Percentiles rank a stretch among this genome's conserved stretches.
phyloP scores from a whole-genome alignment of 1,140 invertebrate species.

The Listronotus oregonensis region DNA sequence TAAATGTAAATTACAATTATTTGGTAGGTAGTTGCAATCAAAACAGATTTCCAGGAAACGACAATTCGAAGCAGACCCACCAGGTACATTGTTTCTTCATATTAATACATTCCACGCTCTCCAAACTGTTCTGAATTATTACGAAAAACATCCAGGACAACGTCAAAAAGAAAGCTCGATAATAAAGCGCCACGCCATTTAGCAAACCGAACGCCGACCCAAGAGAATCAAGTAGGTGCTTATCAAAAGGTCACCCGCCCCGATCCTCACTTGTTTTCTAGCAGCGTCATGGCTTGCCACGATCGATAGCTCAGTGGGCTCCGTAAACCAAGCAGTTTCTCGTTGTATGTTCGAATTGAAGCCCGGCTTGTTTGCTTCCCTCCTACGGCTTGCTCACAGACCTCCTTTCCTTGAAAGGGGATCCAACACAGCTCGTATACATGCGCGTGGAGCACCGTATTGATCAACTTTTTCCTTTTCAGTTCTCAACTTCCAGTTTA shows the following conservation, averaged over 20 bases:
- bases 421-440: slow-evolving; percentile 31
- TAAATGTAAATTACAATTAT: no score
- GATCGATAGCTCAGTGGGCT: slow-evolving; percentile 33
- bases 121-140: background rate
- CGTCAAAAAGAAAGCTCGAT: slow-evolving; percentile 14
- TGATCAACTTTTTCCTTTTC: slow-evolving; percentile 29
- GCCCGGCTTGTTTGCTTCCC: background rate
- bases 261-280: slow-evolving; percentile 32
- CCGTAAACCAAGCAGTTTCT: slow-evolving; percentile 21
- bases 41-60: background rate
- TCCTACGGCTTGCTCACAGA: slow-evolving; percentile 13
- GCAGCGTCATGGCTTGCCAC: slow-evolving; percentile 19
- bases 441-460: slow-evolving; percentile 33
- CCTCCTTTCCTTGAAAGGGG: slow-evolving; percentile 34
- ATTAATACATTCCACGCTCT: background rate
- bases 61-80: background rate
- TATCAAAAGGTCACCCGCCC: slow-evolving; percentile 35
- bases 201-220: slow-evolving; percentile 29
- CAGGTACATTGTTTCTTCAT: slow-evolving; percentile 1
- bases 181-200: slow-evolving; percentile 24
- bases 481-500: slow-evolving; percentile 25
- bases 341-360: slow-evolving; percentile 3
- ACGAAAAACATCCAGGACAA: slow-evolving; percentile 22
- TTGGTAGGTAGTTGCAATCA: no score
- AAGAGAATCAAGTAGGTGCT: slow-evolving; percentile 37